Evolutionary conservation across 1,140 invertebrate genomes (phyloP).

Genomic region (Ctenoplectra terminalis): DNA sequence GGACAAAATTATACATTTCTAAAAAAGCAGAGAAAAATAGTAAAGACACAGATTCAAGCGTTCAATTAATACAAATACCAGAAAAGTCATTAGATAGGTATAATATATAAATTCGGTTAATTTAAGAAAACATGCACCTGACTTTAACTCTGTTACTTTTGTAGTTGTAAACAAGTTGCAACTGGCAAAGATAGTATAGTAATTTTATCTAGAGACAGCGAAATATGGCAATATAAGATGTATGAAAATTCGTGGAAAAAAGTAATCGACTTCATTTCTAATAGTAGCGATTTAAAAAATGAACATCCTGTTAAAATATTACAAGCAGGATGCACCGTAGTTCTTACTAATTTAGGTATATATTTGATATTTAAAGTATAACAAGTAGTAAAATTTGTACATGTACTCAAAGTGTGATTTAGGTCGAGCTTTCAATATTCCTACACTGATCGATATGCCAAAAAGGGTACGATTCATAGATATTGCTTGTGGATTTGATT

Average conservation of each 20-base stretch:
- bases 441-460: conserved; percentile 84
- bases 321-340: conserved; percentile 70
- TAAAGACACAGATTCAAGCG: conserved; percentile 12
- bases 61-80: conserved; percentile 70
- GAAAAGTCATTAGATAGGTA: conserved; percentile 63
- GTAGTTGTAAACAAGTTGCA: conserved; percentile 71
- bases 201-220: conserved; percentile 67
- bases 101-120: background rate
- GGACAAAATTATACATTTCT: conserved; percentile 68
- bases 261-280: conserved; percentile 71
- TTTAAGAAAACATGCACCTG: background rate
- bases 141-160: conserved; percentile 10
- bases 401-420: conserved; percentile 10
- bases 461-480: conserved; percentile 84
- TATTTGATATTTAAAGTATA: background rate
- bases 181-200: conserved; percentile 69
- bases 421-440: conserved; percentile 85
- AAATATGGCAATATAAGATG: conserved; percentile 77
- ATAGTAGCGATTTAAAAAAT: conserved; percentile 41
- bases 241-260: conserved; percentile 75
- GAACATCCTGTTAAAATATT: conserved; percentile 75
- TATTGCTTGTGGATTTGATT: conserved; percentile 90
- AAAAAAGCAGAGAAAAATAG: conserved; percentile 58
- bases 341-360: conserved; percentile 78
- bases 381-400: background rate